phyloP scores from a whole-genome alignment of 1,140 invertebrate species.

The Bombus waltoni region DNA sequence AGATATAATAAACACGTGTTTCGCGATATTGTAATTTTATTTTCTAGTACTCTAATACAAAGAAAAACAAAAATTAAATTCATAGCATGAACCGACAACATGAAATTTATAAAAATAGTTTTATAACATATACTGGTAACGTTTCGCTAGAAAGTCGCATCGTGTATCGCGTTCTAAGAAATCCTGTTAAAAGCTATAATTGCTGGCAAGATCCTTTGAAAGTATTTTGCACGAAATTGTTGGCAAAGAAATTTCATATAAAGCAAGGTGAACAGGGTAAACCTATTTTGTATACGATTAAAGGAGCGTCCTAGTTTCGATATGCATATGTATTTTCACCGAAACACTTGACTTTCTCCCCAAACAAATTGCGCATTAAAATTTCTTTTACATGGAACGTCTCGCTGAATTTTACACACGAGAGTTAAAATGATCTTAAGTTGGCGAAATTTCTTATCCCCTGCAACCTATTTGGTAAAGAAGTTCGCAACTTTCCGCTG shows the following conservation, averaged over 20 bases:
- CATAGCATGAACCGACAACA: too few species aligned
- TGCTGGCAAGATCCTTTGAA: neutral
- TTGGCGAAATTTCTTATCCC: conserved; percentile 42
- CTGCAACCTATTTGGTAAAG: conserved; percentile 38
- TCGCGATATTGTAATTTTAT: neutral
- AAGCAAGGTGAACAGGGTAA: neutral
- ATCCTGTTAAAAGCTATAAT: neutral
- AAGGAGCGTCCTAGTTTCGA: neutral
- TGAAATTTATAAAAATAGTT: neutral
- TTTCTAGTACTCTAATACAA: neutral
- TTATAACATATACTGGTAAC: neutral
- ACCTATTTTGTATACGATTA: conserved; percentile 3
- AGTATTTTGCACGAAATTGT: neutral
- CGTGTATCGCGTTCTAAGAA: too few species aligned
- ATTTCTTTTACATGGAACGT: conserved; percentile 5
- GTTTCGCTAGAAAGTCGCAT: too few species aligned
- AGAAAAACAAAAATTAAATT: too few species aligned
- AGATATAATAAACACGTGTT: neutral
- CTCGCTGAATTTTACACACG: conserved; percentile 19
- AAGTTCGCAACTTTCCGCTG: conserved; percentile 58
- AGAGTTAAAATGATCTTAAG: conserved; percentile 11
- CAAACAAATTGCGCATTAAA: neutral
- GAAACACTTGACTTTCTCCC: neutral
- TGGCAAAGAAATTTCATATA: neutral
- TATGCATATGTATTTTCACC: neutral